These are phyloP conservation scores for Lethrus apterus DNA, from an alignment of 1,140 invertebrate species.

Conservation along the genomic window DNA sequence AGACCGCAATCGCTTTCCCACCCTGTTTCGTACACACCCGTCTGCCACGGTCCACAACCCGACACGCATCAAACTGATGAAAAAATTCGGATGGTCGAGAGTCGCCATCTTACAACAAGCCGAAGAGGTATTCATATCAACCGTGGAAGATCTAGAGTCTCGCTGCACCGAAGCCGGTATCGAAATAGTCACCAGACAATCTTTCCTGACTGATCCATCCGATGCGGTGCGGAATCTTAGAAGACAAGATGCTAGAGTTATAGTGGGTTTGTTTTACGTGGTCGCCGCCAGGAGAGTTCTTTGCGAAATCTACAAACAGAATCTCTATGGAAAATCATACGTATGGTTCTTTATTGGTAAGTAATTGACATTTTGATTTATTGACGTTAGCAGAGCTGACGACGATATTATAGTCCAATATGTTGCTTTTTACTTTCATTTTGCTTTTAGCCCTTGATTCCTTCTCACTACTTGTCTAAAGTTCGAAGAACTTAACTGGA, in stretches of 20 bases:
- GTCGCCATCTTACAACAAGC: conserved; percentile 97
- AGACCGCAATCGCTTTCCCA: conserved; percentile 93
- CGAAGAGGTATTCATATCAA: conserved; percentile 98
- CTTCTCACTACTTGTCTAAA: no score
- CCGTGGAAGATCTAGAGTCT: conserved; percentile 93
- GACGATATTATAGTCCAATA: no score
- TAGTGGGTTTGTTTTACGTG: conserved; percentile 97
- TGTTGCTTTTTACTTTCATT: conserved; percentile 9
- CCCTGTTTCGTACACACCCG: conserved; percentile 96
- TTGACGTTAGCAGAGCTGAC: no score
- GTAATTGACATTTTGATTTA: no score
- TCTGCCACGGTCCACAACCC: conserved; percentile 99
- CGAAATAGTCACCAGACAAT: conserved; percentile 85
- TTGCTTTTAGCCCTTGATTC: no score
- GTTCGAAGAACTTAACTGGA: no score
- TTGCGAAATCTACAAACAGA: conserved; percentile 94
- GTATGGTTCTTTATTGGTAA: conserved; percentile 99
- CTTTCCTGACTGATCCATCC: conserved; percentile 91
- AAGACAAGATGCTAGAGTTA: conserved; percentile 91
- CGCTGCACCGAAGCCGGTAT: conserved; percentile 79
- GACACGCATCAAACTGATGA: conserved; percentile 91
- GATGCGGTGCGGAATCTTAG: conserved; percentile 92
- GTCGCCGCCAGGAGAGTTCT: conserved; percentile 91
- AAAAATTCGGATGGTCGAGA: conserved; percentile 94
- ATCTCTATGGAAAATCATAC: conserved; percentile 90